Evolutionary conservation across 2,888 invertebrate species (phyloP).

Genomic region (Mythimna pallens): DNA sequence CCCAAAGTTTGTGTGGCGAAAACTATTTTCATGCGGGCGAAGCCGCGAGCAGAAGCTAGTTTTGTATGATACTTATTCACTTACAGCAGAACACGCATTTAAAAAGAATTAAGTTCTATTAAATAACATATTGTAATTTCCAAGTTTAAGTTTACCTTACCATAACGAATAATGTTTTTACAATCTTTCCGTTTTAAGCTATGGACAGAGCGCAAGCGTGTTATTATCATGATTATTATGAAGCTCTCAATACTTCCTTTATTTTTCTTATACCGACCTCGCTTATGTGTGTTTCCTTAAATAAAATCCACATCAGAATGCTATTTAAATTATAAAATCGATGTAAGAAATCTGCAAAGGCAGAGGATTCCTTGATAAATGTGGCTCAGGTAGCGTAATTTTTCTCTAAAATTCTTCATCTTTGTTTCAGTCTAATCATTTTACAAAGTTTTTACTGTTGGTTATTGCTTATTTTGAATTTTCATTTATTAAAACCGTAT

Average conservation of each 20-base stretch:
- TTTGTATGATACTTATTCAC: too few relatives aligned
- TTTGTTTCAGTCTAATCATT: not conserved
- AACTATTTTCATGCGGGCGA: too few relatives aligned
- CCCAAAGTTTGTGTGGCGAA: too few relatives aligned
- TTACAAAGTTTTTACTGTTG: not conserved
- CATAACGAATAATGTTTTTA: constrained; percentile 39
- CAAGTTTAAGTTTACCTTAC: constrained; percentile 33
- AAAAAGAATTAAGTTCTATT: not conserved
- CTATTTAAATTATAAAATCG: constrained; percentile 43
- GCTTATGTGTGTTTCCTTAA: constrained; percentile 71
- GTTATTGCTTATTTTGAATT: not conserved
- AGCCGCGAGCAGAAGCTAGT: too few relatives aligned
- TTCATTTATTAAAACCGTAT: not conserved
- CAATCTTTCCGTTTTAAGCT: constrained; percentile 49
- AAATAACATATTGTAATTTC: not conserved
- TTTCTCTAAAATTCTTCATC: not conserved
- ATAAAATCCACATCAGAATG: constrained; percentile 58
- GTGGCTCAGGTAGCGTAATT: not conserved
- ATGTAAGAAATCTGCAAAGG: constrained; percentile 31
- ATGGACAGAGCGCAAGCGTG: constrained; percentile 57
- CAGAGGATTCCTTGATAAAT: constrained; percentile 16
- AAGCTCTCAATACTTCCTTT: constrained; percentile 72
- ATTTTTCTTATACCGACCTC: constrained; percentile 69
- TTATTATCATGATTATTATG: constrained; percentile 68
- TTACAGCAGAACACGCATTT: not conserved